Conservation (phyloP, 2,797 vertebrate species). For the Phoebastria nigripes region DNA sequence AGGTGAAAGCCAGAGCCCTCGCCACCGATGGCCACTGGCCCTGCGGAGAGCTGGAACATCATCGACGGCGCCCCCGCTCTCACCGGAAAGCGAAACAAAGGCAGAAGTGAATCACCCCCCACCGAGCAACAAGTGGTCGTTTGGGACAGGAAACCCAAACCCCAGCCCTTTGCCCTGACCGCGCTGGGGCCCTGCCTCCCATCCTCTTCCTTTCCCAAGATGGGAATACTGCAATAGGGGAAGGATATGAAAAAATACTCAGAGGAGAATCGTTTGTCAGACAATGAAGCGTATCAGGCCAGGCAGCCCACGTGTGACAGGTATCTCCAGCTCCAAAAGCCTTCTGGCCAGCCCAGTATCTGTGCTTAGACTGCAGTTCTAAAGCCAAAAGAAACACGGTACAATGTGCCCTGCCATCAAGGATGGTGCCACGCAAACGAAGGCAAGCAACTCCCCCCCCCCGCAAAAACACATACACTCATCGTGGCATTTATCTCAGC, state of each 20-base stretch:
- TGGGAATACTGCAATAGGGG: neutral
- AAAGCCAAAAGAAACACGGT: neutral
- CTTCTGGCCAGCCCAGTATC: neutral
- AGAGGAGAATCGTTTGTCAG: neutral
- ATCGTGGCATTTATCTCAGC: slow-evolving; percentile 86
- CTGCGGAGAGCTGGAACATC: neutral
- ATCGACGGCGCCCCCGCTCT: accelerated
- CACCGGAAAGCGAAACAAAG: neutral
- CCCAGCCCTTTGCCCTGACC: neutral
- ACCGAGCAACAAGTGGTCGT: neutral
- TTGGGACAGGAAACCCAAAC: slow-evolving; percentile 38
- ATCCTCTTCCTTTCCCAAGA: neutral
- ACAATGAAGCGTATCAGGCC: accelerated
- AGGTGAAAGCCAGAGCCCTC: neutral
- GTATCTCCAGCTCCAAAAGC: neutral
- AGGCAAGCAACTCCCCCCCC: neutral
- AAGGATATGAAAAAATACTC: neutral
- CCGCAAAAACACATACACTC: slow-evolving; percentile 76
- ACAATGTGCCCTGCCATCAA: accelerated
- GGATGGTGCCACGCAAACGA: neutral
- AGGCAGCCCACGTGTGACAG: neutral
- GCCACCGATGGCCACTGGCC: neutral
- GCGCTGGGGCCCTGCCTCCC: neutral
- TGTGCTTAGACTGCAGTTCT: neutral
- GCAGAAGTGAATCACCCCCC: slow-evolving; percentile 1